Evolutionary conservation across 2,113 vertebrate species (phyloP).

Genomic region (Chiloscyllium plagiosum): DNA sequence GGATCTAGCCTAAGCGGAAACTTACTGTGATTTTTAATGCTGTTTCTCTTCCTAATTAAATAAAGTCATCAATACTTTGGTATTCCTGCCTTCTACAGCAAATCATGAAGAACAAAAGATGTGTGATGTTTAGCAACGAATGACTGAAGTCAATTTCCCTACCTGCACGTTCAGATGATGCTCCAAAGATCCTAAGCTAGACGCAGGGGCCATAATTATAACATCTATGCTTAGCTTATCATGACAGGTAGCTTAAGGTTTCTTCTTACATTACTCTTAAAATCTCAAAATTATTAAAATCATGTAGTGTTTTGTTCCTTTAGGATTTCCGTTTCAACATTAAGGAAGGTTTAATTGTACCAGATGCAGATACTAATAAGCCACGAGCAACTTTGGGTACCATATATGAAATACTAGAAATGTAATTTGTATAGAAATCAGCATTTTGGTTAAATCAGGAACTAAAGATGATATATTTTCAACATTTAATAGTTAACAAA

Average conservation of each 20-base stretch:
- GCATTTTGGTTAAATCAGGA: background rate
- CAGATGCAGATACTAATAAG: background rate
- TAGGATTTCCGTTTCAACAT: background rate
- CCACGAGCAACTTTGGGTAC: background rate
- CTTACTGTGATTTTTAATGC: background rate
- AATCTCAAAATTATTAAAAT: background rate
- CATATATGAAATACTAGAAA: background rate
- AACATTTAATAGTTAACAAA: slow-evolving; percentile 16
- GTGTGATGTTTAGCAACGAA: background rate
- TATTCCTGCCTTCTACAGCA: background rate
- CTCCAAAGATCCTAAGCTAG: background rate
- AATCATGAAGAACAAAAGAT: background rate
- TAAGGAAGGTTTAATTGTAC: background rate
- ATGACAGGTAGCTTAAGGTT: background rate
- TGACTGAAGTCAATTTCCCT: background rate
- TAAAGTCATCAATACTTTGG: background rate
- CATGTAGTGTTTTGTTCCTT: background rate
- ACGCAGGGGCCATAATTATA: background rate
- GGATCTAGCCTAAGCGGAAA: too few relatives aligned
- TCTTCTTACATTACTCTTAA: background rate
- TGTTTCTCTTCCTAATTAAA: background rate
- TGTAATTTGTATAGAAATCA: background rate
- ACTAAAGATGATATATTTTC: background rate
- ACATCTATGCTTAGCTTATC: background rate
- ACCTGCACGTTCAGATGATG: background rate